These are phyloP conservation scores for Ptilodon capucinus DNA, from an alignment of 2,888 invertebrate genomes.

Conservation along the genomic window DNA sequence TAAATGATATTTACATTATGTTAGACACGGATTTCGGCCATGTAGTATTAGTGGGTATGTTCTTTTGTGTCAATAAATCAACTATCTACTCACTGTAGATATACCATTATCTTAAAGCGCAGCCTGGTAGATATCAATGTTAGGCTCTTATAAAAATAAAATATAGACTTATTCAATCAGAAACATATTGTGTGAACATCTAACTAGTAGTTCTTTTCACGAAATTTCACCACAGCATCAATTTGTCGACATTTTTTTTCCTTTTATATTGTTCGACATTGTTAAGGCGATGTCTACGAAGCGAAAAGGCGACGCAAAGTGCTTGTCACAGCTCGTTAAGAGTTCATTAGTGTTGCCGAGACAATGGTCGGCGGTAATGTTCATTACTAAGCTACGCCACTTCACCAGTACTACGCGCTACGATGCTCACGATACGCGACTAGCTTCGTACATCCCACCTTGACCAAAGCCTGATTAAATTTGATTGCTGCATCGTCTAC, in stretches of 20 bases:
- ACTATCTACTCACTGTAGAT: too few species aligned
- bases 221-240: too few species aligned
- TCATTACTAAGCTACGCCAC: background rate
- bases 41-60: conserved; percentile 1
- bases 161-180: too few species aligned
- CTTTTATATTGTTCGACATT: background rate
- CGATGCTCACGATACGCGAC: background rate
- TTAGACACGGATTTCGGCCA: conserved; percentile 12
- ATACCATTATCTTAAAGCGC: too few species aligned
- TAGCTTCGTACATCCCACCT: background rate
- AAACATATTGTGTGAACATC: too few species aligned
- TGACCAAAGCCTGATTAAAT: background rate
- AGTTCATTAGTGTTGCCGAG: background rate
- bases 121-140: too few species aligned
- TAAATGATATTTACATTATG: conserved; percentile 58
- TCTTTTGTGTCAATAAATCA: too few species aligned
- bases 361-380: background rate
- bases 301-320: background rate
- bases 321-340: background rate
- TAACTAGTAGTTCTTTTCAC: too few species aligned
- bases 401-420: background rate
- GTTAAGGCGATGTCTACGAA: background rate
- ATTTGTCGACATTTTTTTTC: background rate
- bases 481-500: too few species aligned
- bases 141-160: too few species aligned